A percentile compares a stretch with the other conserved stretches of the same genome.
phyloP scores from a whole-genome alignment of 2,113 vertebrate species.

The Rynchops niger region DNA sequence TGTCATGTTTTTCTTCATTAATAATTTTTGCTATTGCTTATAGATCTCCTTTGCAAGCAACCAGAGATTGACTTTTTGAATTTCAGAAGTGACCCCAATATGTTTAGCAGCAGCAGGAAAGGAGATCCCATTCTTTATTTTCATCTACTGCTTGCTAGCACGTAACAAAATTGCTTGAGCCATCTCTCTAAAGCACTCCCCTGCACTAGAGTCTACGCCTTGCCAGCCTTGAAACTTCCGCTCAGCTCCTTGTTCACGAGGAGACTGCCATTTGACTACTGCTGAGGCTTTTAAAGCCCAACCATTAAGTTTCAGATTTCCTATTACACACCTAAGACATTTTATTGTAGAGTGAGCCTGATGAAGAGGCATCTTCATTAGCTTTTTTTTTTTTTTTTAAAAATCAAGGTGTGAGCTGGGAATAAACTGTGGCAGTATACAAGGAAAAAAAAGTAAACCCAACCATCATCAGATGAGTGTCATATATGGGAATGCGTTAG shows the following conservation, averaged over 20 bases:
- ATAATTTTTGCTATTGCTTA: neutral
- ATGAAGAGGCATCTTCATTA: neutral
- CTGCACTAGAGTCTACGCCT: rapidly evolving
- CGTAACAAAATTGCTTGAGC: neutral
- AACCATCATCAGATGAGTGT: neutral
- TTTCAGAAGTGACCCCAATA: neutral
- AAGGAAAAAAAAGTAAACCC: neutral
- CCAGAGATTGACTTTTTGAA: rapidly evolving
- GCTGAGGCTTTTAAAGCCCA: neutral
- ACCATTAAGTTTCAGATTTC: neutral
- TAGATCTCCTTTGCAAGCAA: neutral
- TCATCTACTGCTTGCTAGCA: neutral
- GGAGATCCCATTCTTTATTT: neutral
- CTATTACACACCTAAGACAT: neutral
- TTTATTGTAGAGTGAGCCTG: neutral
- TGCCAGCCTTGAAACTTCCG: neutral
- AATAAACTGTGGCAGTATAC: neutral
- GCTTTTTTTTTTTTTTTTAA: neutral
- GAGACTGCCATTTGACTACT: neutral
- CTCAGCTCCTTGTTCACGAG: neutral
- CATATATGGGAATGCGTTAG: neutral
- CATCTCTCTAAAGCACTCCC: neutral
- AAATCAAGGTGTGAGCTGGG: neutral
- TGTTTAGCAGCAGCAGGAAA: neutral
- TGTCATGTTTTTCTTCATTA: neutral